Percentiles rank a stretch among this genome's conserved stretches.
phyloP scores from a whole-genome alignment of 2,113 vertebrate species.

The Grammomys dolichurus region DNA sequence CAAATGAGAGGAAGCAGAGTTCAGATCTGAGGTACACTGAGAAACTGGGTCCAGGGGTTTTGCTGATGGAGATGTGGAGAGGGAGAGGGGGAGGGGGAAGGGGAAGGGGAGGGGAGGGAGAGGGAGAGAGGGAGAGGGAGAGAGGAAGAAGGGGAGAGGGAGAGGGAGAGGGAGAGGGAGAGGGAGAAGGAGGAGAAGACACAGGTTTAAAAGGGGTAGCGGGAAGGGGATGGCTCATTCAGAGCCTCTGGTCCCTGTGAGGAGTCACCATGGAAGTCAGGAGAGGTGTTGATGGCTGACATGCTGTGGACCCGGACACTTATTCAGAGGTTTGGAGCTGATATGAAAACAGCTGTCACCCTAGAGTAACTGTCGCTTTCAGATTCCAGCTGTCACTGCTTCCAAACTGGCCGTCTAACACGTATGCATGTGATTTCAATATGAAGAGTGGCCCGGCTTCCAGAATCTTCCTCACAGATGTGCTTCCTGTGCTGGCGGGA shows the following conservation, averaged over 20 bases:
- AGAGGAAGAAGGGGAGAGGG: neutral
- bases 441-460: neutral
- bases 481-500: fast-evolving
- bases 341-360: fast-evolving
- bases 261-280: neutral
- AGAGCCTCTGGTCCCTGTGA: fast-evolving
- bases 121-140: too few species aligned
- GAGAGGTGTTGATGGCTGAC: too few species aligned
- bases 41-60: neutral
- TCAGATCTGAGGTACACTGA: neutral
- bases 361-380: neutral
- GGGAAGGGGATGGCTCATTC: too few species aligned
- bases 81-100: too few species aligned
- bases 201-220: neutral
- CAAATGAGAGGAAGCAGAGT: neutral
- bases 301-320: neutral
- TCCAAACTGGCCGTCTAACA: neutral
- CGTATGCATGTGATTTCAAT: neutral
- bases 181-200: too few species aligned
- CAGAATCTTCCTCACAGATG: neutral
- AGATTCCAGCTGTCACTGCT: fast-evolving
- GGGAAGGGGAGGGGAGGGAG: too few species aligned
- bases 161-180: neutral
- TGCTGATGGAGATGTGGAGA: neutral
- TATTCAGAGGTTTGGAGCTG: neutral